phyloP scores from a whole-genome alignment of 2,888 invertebrate genomes.

The Lepidocyrtoides sp. region DNA sequence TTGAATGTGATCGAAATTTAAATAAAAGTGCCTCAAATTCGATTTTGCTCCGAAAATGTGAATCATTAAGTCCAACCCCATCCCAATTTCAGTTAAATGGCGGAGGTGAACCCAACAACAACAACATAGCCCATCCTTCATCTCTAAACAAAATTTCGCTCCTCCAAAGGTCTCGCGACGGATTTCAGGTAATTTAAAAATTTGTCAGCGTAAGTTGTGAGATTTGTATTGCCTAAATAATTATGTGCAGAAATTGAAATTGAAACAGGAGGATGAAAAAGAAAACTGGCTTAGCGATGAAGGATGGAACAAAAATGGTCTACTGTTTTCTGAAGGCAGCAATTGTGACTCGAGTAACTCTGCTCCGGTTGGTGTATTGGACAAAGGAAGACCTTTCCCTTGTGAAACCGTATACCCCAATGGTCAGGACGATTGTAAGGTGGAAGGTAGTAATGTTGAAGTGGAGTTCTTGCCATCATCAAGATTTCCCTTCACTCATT shows the following conservation, averaged over 20 bases:
- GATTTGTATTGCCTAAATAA: too few species aligned
- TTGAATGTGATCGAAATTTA: slow-evolving; percentile 74
- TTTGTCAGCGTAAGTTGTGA: background rate
- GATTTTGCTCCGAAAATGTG: slow-evolving; percentile 83
- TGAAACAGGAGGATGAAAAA: slow-evolving; percentile 80
- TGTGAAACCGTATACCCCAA: slow-evolving; percentile 54
- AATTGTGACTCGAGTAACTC: slow-evolving; percentile 9
- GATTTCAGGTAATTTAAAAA: slow-evolving; percentile 77
- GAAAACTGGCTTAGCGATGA: slow-evolving; percentile 81
- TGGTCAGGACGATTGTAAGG: slow-evolving; percentile 59
- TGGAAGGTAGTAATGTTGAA: slow-evolving; percentile 40
- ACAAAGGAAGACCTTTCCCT: slow-evolving; percentile 49
- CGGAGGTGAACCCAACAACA: slow-evolving; percentile 77
- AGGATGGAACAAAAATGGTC: slow-evolving; percentile 53
- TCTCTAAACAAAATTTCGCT: slow-evolving; percentile 80
- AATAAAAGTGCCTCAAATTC: slow-evolving; percentile 80
- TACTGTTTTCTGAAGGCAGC: background rate
- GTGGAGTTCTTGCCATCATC: slow-evolving; percentile 71
- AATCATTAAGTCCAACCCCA: slow-evolving; percentile 82
- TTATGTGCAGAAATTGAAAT: too few species aligned
- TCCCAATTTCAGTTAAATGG: slow-evolving; percentile 76
- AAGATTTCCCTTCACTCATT: slow-evolving; percentile 72
- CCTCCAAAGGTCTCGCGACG: slow-evolving; percentile 78
- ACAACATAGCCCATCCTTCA: slow-evolving; percentile 76
- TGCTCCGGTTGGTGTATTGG: slow-evolving; percentile 25